Evolutionary conservation across 2,888 invertebrate genomes (phyloP), one percentile per base, ranked within the genome.

Genomic region (Hipparchia sbordonii): DNA sequence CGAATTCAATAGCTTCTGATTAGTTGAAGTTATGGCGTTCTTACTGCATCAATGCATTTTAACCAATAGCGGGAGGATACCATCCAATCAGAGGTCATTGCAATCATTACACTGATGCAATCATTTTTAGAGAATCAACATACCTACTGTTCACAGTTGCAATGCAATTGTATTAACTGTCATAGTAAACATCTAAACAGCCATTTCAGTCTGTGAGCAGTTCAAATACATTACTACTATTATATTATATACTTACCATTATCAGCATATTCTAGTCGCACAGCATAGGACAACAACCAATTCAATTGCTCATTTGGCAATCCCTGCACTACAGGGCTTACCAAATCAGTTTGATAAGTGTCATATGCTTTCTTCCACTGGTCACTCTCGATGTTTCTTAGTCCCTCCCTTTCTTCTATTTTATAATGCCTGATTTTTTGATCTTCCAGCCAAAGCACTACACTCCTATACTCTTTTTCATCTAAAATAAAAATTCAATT

Each of bases 371-470:
- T 93, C 57, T 94, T 92, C 98, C 99, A 99, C 67, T 95, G 89
- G 10, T 95, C 95, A 54, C 94, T 92, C 4, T 94, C 94, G 2
- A 96, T 94, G 78, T 96, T 95, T 61, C 97, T 95, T n/a, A 99
- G 87, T 0, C 92, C 94, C 77, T 95, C 95, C 10, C 98, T 94
- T 77, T 97, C 97, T 84, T 98, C 97, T 72, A 97, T 96, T 84
- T 96, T 96, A 80, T 98, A 98, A 79, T 96, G 96, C 10, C 98
- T 95, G 78, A 99, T 98, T 90, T 98, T 98, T 87, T 98, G 98
- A 84, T 98, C 97, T 89, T 99, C 99, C 71, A 99, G 86, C 99
- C 99, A 99, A 1, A 97, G 89, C 39, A 98, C 95, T 45, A 98
- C 94, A 82, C 96, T 97, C 67, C 97, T 95, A 84, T 97, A 97